Percentiles rank a stretch among this genome's conserved stretches.
phyloP scores from a whole-genome alignment of 2,797 vertebrate genomes.

The Spheniscus humboldti region DNA sequence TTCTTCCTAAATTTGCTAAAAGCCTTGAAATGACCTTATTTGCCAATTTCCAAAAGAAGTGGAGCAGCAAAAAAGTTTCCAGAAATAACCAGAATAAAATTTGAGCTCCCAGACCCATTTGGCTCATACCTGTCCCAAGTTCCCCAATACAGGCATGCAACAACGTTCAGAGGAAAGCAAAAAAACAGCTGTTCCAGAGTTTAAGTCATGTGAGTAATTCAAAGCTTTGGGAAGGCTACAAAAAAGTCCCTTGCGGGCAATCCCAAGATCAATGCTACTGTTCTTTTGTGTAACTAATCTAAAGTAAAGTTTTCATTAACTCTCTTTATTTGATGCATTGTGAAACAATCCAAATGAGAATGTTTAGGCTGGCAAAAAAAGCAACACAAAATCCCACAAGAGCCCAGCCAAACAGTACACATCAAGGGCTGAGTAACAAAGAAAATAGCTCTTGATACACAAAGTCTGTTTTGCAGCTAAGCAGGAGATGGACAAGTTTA shows the following conservation, averaged over 20 bases:
- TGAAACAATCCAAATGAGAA: not conserved
- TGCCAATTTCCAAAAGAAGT: not conserved
- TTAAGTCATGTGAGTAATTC: not conserved
- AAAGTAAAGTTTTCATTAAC: conserved; percentile 38
- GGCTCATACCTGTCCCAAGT: not conserved
- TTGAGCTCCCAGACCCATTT: not conserved
- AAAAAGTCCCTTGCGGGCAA: not conserved
- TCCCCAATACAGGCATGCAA: not conserved
- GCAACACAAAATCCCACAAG: not conserved
- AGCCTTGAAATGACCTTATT: not conserved
- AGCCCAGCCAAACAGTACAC: not conserved
- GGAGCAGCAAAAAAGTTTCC: not conserved
- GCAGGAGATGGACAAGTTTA: not conserved
- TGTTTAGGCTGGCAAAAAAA: not conserved
- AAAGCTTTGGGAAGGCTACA: not conserved
- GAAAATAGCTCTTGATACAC: not conserved
- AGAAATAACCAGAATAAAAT: not conserved
- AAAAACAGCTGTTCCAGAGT: conserved; percentile 7
- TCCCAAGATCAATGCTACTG: not conserved
- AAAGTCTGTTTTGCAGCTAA: not conserved
- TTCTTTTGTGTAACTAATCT: conserved; percentile 15
- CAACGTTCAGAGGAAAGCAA: not conserved
- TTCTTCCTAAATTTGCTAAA: not conserved
- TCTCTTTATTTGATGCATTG: conserved; percentile 12
- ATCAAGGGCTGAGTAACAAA: not conserved